These are phyloP conservation scores for Ooceraea biroi DNA, from an alignment of 1,140 invertebrate species.

Conservation along the genomic window DNA sequence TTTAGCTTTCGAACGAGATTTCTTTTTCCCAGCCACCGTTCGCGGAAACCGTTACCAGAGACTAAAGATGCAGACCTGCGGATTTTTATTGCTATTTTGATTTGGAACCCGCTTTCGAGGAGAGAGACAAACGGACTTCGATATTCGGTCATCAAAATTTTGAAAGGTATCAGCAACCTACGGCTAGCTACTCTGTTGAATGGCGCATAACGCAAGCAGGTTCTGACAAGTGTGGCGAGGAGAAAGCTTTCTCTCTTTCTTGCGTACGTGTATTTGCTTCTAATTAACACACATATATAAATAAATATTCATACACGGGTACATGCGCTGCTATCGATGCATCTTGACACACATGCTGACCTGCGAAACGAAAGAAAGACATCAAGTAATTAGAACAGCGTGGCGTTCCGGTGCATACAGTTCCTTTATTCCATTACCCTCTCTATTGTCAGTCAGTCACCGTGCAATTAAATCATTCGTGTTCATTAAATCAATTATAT, in stretches of 20 bases:
- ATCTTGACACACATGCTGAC: constrained; percentile 48
- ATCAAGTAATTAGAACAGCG: constrained; percentile 41
- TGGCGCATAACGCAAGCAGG: not conserved
- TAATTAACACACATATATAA: constrained; percentile 65
- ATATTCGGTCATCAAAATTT: not conserved
- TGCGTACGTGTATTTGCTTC: constrained; percentile 35
- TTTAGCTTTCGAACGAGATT: not conserved
- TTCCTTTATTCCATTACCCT: constrained; percentile 16
- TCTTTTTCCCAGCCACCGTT: not conserved
- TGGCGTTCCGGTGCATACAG: not conserved
- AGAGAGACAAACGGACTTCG: not conserved
- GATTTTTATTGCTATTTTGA: not conserved
- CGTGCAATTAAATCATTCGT: constrained; percentile 44
- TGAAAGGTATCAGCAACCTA: not conserved
- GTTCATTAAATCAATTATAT: constrained; percentile 50
- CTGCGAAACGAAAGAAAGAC: constrained; percentile 48
- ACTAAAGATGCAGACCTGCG: not conserved
- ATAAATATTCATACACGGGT: constrained; percentile 71
- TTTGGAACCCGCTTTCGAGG: not conserved
- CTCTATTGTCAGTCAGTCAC: constrained; percentile 38
- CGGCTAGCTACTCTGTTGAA: not conserved
- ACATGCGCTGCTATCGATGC: constrained; percentile 5
- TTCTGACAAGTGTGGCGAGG: constrained; percentile 2
- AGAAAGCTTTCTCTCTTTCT: constrained; percentile 43
- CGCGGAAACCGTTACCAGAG: constrained; percentile 32